Evolutionary conservation across 1,140 invertebrate genomes (phyloP).

Genomic region (Aphelenchoides fujianensis): DNA sequence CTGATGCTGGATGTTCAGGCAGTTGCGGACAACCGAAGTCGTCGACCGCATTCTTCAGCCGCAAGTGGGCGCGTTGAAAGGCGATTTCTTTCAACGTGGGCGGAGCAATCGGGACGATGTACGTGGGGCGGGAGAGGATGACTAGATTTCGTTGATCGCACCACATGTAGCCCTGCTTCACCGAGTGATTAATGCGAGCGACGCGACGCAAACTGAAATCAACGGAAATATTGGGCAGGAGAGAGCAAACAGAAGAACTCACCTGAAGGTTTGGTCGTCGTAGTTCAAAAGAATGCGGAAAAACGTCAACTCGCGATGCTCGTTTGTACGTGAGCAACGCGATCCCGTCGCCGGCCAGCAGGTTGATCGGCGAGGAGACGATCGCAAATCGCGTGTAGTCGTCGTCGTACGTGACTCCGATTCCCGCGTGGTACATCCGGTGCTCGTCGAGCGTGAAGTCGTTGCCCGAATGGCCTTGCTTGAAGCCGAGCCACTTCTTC

Average conservation of each 20-base stretch:
- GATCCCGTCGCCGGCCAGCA: not conserved
- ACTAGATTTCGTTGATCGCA: not conserved
- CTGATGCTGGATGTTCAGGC: not conserved
- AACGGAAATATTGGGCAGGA: constrained; percentile 3
- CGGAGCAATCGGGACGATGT: not conserved
- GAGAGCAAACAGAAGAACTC: not conserved
- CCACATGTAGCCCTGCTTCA: constrained; percentile 11
- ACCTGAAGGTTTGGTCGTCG: constrained; percentile 2
- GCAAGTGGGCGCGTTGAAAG: not conserved
- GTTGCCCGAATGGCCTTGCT: not conserved
- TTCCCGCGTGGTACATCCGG: not conserved
- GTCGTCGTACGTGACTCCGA: constrained; percentile 16
- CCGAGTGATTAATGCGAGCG: not conserved
- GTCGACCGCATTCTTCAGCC: not conserved
- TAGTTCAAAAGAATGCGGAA: not conserved
- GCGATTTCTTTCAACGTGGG: constrained; percentile 17
- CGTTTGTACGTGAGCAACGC: not conserved
- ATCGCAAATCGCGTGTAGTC: constrained; percentile 19
- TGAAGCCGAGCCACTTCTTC: not conserved
- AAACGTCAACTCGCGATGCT: not conserved
- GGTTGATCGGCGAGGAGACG: constrained; percentile 6
- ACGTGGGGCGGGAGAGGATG: not conserved
- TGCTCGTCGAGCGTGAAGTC: constrained; percentile 2
- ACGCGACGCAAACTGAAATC: constrained; percentile 1
- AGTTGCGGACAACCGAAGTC: not conserved